Conservation (phyloP, 2,888 invertebrate species). For the Polia nebulosa region DNA sequence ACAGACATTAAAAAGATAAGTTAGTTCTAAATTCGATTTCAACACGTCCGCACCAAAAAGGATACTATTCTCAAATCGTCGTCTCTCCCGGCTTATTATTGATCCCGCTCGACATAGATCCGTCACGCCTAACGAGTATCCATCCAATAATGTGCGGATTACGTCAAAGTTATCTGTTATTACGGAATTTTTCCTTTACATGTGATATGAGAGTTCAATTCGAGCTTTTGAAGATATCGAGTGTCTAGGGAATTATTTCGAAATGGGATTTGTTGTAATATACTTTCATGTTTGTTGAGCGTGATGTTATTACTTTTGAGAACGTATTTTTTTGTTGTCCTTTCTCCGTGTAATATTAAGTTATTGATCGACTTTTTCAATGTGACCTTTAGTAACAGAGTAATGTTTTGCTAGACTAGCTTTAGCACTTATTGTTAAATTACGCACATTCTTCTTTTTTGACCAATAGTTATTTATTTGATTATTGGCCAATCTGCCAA, state of each 20-base stretch:
- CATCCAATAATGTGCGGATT: conserved; percentile 63
- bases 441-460: too few species aligned
- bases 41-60: background rate
- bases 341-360: background rate
- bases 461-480: too few species aligned
- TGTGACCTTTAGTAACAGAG: background rate
- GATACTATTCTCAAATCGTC: conserved; percentile 25
- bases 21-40: background rate
- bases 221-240: conserved; percentile 37
- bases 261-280: conserved; percentile 37
- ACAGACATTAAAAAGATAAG: background rate
- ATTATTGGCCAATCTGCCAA: too few species aligned
- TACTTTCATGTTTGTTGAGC: conserved; percentile 42
- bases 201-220: conserved; percentile 43
- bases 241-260: conserved; percentile 45
- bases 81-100: conserved; percentile 28
- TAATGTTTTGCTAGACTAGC: background rate
- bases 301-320: conserved; percentile 38
- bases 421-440: too few species aligned
- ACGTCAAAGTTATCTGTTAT: conserved; percentile 54
- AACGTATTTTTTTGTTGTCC: conserved; percentile 14
- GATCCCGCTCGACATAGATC: conserved; percentile 46
- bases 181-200: conserved; percentile 44
- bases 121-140: conserved; percentile 55
- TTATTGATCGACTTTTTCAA: background rate